phyloP scores from a whole-genome alignment of 2,888 invertebrate species.

The Synanthedon myopaeformis region DNA sequence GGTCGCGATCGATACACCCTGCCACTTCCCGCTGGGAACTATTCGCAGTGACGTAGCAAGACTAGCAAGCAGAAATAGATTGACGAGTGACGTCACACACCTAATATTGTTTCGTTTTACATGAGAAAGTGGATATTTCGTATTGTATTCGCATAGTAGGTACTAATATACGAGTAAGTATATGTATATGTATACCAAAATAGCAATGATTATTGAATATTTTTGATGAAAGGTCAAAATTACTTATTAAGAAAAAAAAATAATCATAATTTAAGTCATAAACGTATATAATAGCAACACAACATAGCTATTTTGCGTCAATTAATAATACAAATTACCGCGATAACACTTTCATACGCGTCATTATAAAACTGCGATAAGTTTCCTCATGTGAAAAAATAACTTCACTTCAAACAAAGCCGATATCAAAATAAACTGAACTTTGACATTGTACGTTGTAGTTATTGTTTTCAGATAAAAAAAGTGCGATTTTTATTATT shows the following conservation, averaged over 20 bases:
- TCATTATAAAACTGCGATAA: not conserved
- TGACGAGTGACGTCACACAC: not conserved
- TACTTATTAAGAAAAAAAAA: too few species aligned
- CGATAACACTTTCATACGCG: not conserved
- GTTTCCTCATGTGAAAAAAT: not conserved
- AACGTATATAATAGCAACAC: too few species aligned
- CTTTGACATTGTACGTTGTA: not conserved
- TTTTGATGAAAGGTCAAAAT: too few species aligned
- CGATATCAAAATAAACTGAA: not conserved
- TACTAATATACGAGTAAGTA: too few species aligned
- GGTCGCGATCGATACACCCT: slow-evolving; percentile 20
- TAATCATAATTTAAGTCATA: too few species aligned
- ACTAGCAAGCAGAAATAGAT: not conserved
- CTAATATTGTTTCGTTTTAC: too few species aligned
- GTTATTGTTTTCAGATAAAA: too few species aligned
- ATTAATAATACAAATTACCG: not conserved
- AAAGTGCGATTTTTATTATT: too few species aligned
- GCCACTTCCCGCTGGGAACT: slow-evolving; percentile 5
- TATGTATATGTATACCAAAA: too few species aligned
- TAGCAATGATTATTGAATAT: too few species aligned
- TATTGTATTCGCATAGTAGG: too few species aligned
- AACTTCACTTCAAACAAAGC: not conserved
- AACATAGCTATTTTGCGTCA: not conserved
- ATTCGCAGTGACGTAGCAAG: not conserved
- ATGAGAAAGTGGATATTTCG: too few species aligned